Evolutionary conservation across 2,113 vertebrate genomes (phyloP).

Genomic region (Tachysurus fulvidraco): DNA sequence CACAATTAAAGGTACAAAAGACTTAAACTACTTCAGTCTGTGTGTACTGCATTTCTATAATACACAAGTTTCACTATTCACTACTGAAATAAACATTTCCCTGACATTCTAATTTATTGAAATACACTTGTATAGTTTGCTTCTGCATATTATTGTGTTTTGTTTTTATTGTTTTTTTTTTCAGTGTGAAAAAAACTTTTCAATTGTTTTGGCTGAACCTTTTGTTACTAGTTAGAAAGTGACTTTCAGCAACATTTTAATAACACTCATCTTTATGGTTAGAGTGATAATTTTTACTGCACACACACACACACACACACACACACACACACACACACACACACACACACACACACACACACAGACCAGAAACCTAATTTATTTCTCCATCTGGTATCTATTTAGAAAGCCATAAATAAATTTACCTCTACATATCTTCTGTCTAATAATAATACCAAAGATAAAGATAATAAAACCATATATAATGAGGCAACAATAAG

Average conservation of each 20-base stretch:
- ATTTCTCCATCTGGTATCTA: background rate
- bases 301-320: background rate
- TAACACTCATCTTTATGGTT: background rate
- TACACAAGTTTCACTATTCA: too few species aligned
- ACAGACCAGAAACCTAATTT: background rate
- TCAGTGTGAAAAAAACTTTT: background rate
- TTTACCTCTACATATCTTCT: background rate
- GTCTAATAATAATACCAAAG: background rate
- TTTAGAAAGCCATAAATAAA: background rate
- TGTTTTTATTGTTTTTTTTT: too few species aligned
- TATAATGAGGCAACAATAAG: background rate
- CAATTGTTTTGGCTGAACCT: background rate
- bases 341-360: too few species aligned
- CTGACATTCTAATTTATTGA: too few species aligned
- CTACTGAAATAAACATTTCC: too few species aligned
- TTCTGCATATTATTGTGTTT: background rate
- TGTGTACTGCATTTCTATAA: too few species aligned
- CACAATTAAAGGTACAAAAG: too few species aligned
- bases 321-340: background rate
- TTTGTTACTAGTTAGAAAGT: background rate
- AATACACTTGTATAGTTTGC: too few species aligned
- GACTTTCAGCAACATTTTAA: background rate
- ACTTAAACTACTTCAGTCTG: too few species aligned
- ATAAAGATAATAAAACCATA: background rate
- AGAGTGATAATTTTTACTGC: background rate